Base-by-base conservation (phyloP, 2,113 vertebrate species). In the Gadus chalcogrammus region DNA sequence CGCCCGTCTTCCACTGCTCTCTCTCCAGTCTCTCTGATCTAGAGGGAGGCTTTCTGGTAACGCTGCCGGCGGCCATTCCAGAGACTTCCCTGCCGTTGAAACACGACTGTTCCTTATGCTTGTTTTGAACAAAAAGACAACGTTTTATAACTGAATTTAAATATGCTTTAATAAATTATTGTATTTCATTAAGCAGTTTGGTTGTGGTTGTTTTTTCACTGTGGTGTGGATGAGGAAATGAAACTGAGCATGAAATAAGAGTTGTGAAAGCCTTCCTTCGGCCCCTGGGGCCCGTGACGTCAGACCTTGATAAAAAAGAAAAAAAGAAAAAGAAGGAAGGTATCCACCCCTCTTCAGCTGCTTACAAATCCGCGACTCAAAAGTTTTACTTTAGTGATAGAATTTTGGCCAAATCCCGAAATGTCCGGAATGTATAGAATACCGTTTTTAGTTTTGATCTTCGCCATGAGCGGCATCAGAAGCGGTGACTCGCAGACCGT, bases 131-230 rank as follows among this genome's bases (percentile, higher is more conserved):
- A 81, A 83, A 83, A 85, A 88, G 87, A 87, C 79, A 76, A 87
- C 92, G 91, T 93, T 95, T 95, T 95, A 91, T 95, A 94, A 93
- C 90, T 92, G 91, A 93, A 93, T 93, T 94, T 93, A 94, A 94
- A 93, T 88, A 92, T 92, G 90, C 86, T 94, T 94, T 93, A 95
- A 94, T 95, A 95, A 95, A 95, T 95, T 94, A 95, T 95, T 95
- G 90, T 89, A 91, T 87, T 90, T 90, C 76, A 90, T 79, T 75
- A 62, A 83, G 74, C 24, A 83, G 79, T 78, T 77, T 86, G 48
- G 71, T 82, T 82, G 35, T 62, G 22, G 55, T 61, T 61, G 12
- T 24, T 62, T 4, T 58, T 56, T 17, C 17, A 56, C 13, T 20
- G 18, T 62, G 42, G 8, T 9, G 42, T 48, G 42, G 11, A 20